Percentiles rank a stretch among this genome's conserved stretches.
Evolutionary conservation across 2,797 vertebrate genomes (phyloP).

Genomic region (Todus mexicanus): DNA sequence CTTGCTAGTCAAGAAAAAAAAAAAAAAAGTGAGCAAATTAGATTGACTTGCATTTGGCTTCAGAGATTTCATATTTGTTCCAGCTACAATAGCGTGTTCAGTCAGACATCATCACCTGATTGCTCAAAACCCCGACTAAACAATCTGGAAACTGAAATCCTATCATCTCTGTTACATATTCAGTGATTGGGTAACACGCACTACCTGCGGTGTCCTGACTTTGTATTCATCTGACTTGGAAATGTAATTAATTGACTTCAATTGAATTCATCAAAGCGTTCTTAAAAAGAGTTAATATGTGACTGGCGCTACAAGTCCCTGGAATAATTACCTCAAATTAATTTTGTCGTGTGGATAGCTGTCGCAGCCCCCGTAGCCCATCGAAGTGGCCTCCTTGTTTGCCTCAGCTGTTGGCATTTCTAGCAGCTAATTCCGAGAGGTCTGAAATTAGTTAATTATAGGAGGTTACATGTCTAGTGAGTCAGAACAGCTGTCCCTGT

Average conservation of each 20-base stretch:
- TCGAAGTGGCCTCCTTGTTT: slow-evolving; percentile 27
- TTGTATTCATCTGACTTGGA: slow-evolving; percentile 64
- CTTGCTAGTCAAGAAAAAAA: not conserved
- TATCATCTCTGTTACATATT: slow-evolving; percentile 43
- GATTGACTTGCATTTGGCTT: slow-evolving; percentile 43
- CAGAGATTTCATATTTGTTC: slow-evolving; percentile 53
- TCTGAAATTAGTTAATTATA: slow-evolving; percentile 60
- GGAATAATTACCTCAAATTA: slow-evolving; percentile 51
- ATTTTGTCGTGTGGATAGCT: not conserved
- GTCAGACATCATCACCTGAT: slow-evolving; percentile 67
- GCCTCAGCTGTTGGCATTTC: slow-evolving; percentile 48
- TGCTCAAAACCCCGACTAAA: slow-evolving; percentile 59
- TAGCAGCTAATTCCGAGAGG: slow-evolving; percentile 48
- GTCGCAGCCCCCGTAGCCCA: not conserved
- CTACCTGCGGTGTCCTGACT: slow-evolving; percentile 16
- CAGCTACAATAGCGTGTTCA: slow-evolving; percentile 49
- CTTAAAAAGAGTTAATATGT: slow-evolving; percentile 59
- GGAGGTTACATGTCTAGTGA: not conserved
- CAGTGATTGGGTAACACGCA: slow-evolving; percentile 31
- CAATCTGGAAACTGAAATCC: slow-evolving; percentile 51
- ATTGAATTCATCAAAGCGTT: slow-evolving; percentile 60
- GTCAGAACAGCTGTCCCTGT: slow-evolving; percentile 51
- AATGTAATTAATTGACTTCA: slow-evolving; percentile 71
- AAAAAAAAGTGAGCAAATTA: not conserved
- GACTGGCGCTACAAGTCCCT: slow-evolving; percentile 40